A percentile compares a stretch with the other conserved stretches of the same genome.
phyloP scores from a whole-genome alignment of 2,797 vertebrate species.

The Enteromius radiatus region DNA sequence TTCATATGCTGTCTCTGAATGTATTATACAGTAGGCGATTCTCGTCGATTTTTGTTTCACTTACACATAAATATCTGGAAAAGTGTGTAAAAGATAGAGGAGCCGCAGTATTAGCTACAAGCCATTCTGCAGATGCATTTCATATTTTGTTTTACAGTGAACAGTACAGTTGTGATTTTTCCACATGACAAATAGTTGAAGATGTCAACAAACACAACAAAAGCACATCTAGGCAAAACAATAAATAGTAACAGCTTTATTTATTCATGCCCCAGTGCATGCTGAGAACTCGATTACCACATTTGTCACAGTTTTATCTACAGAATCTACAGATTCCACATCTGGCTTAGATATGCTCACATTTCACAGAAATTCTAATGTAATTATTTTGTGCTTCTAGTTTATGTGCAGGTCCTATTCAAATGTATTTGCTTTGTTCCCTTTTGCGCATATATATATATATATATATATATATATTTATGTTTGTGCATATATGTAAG shows the following conservation, averaged over 20 bases:
- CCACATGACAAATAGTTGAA: slow-evolving; percentile 8
- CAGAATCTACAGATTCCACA: background rate
- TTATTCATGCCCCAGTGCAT: slow-evolving; percentile 3
- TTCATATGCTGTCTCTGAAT: slow-evolving; percentile 27
- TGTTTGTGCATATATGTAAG: no score
- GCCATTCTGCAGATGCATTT: background rate
- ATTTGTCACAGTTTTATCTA: slow-evolving; percentile 2
- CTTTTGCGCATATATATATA: background rate
- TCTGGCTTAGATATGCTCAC: background rate
- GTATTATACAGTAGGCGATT: slow-evolving; percentile 34
- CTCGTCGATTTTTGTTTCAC: slow-evolving; percentile 26
- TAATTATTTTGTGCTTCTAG: background rate
- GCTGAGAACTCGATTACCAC: background rate
- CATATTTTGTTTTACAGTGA: background rate
- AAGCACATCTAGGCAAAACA: slow-evolving; percentile 1
- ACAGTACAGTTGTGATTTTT: background rate
- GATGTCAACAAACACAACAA: background rate
- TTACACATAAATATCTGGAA: background rate
- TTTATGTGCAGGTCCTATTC: background rate
- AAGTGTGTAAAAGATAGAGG: background rate
- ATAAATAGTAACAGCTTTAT: slow-evolving; percentile 23
- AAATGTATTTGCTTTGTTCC: background rate
- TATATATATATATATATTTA: no score
- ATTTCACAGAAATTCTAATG: background rate
- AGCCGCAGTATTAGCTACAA: background rate